Conservation (phyloP, 2,113 vertebrate genomes). For the Hippocampus zosterae region DNA sequence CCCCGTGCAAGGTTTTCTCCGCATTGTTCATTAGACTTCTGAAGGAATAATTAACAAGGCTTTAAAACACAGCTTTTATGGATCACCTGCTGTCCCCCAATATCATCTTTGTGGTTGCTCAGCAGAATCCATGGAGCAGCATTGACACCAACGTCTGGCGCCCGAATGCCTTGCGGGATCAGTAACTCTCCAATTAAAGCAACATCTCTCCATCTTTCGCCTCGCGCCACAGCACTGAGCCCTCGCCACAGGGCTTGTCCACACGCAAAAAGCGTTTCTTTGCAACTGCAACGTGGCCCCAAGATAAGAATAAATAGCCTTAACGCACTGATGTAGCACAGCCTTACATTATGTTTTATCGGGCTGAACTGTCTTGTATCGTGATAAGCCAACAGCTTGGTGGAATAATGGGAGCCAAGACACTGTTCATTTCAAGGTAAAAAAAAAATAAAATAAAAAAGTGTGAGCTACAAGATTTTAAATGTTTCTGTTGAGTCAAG, state of each 20-base stretch:
- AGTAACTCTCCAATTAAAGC: slow-evolving; percentile 76
- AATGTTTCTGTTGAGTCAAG: slow-evolving; percentile 52
- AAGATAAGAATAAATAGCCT: slow-evolving; percentile 54
- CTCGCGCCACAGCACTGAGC: slow-evolving; percentile 47
- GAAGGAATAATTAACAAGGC: slow-evolving; percentile 80
- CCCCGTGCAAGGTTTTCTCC: slow-evolving; percentile 65
- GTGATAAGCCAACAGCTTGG: slow-evolving; percentile 32
- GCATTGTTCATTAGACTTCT: slow-evolving; percentile 77
- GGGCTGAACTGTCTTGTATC: slow-evolving; percentile 41
- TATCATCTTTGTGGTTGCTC: slow-evolving; percentile 79
- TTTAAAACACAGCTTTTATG: slow-evolving; percentile 79
- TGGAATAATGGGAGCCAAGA: slow-evolving; percentile 35
- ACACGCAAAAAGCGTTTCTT: slow-evolving; percentile 47
- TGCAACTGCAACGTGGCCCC: slow-evolving; percentile 41
- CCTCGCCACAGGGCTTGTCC: slow-evolving; percentile 55
- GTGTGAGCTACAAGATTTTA: slow-evolving; percentile 32
- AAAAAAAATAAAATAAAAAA: slow-evolving; percentile 1
- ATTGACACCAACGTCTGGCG: slow-evolving; percentile 72
- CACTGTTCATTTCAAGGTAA: slow-evolving; percentile 48
- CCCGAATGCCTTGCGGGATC: slow-evolving; percentile 72
- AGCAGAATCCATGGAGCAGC: slow-evolving; percentile 70
- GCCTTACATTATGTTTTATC: slow-evolving; percentile 53
- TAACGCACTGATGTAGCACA: slow-evolving; percentile 45
- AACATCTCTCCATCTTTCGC: slow-evolving; percentile 65
- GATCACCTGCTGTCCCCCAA: slow-evolving; percentile 80